Percentiles rank a stretch among this genome's conserved stretches.
phyloP scores from a whole-genome alignment of 2,888 invertebrate species.

The Perdita meconis region DNA sequence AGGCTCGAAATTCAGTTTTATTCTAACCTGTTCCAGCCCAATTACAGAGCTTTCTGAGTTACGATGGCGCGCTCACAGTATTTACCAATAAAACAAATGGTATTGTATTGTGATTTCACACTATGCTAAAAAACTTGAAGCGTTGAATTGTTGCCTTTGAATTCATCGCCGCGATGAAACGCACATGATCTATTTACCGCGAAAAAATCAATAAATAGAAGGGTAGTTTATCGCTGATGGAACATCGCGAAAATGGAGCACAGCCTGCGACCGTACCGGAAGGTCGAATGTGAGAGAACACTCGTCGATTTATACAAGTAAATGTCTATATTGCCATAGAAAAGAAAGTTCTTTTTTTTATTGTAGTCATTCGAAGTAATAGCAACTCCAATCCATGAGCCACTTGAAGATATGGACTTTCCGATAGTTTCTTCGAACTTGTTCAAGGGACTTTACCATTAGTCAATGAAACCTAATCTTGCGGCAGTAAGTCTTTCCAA shows the following conservation, averaged over 20 bases:
- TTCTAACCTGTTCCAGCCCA: too few relatives aligned
- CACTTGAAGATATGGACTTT: slow-evolving; percentile 16
- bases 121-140: too few relatives aligned
- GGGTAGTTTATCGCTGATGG: slow-evolving; percentile 14
- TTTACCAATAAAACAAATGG: too few relatives aligned
- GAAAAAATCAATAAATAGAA: slow-evolving; percentile 26
- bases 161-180: slow-evolving; percentile 3
- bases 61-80: too few relatives aligned
- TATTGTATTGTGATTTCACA: too few relatives aligned
- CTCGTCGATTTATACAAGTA: slow-evolving; percentile 9
- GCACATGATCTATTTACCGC: slow-evolving; percentile 50
- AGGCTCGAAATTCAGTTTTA: too few relatives aligned
- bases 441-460: slow-evolving; percentile 8
- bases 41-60: too few relatives aligned
- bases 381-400: slow-evolving; percentile 3
- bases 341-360: slow-evolving; percentile 8
- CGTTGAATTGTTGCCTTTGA: slow-evolving; percentile 31
- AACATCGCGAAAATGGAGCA: slow-evolving; percentile 30
- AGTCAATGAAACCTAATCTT: slow-evolving; percentile 26
- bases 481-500: not conserved
- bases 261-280: not conserved
- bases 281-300: not conserved
- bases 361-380: slow-evolving; percentile 23
- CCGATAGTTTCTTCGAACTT: slow-evolving; percentile 26
- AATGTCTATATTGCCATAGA: not conserved